These are phyloP conservation scores for Pempheris klunzingeri DNA, from an alignment of 2,797 vertebrate genomes.

Conservation along the genomic window DNA sequence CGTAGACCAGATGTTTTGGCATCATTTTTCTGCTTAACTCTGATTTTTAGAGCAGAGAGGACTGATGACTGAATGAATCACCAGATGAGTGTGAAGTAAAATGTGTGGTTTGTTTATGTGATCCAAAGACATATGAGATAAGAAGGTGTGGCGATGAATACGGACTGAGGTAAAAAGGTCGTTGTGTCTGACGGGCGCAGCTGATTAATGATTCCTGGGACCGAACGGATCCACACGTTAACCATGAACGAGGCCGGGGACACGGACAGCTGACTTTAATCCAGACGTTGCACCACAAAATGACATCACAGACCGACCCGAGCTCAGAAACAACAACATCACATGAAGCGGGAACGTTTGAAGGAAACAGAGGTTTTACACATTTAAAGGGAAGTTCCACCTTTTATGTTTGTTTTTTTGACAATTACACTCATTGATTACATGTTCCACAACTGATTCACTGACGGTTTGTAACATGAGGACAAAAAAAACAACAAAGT, in stretches of 20 bases:
- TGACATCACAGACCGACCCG: constrained; percentile 26
- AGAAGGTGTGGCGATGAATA: too few species aligned
- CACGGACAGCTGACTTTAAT: constrained; percentile 58
- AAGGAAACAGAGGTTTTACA: background rate
- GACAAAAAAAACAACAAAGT: background rate
- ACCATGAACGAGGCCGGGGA: constrained; percentile 48
- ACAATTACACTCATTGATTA: background rate
- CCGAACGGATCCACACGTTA: constrained; percentile 21
- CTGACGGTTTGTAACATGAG: background rate
- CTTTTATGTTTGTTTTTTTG: too few species aligned
- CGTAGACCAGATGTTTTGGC: too few species aligned
- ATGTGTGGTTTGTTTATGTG: background rate
- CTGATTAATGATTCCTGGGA: constrained; percentile 30
- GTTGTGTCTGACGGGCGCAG: too few species aligned
- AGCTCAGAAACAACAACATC: constrained; percentile 16
- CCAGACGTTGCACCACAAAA: constrained; percentile 27
- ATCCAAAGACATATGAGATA: too few species aligned
- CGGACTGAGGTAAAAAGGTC: too few species aligned
- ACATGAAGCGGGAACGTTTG: constrained; percentile 7
- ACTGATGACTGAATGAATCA: too few species aligned
- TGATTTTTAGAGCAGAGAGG: too few species aligned
- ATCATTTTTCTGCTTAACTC: too few species aligned
- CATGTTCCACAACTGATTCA: constrained; percentile 5
- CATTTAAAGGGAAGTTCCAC: background rate
- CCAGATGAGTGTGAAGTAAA: background rate